Base-by-base conservation (phyloP, 1,140 invertebrate genomes). In the Scylla paramamosain region DNA sequence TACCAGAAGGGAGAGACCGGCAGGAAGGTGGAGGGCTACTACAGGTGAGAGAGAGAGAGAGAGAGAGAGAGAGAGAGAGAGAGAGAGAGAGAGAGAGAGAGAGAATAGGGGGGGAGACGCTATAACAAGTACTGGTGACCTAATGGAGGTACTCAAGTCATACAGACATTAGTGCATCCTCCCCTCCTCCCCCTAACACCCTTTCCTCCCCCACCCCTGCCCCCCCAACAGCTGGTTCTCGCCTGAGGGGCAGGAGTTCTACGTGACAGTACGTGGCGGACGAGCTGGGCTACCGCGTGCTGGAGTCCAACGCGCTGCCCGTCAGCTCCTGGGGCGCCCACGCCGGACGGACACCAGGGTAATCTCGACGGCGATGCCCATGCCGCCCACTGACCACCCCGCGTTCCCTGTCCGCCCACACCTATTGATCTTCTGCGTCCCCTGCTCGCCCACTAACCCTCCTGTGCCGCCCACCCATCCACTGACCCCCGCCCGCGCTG, bases 221-320 rank as follows among this genome's bases (percentile, higher is more conserved):
- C 0, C 31, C 20, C 29, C 52, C n/a, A 39, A 39, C 91, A 92
- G 83, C 46, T 93, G 92, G 92, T 59, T 46, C 32, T 86, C 93
- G 2, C 95, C 95, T 16, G 95, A 96, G 46, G 95, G 95, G 4
- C 28, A 92, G 0, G 95, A 96, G 59, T 92, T 52, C 29, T 90
- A 92, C 89, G 93, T 96, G 48, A 92, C n/a, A 92, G 87, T 96
- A 96, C 89, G 52, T 96, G 39, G 95, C 95, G 8, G 95, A 96
- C 90, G 77, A 96, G 14, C 25, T 31, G 25, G 95, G 95, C 1
- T 96, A 94, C 93, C 82, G 93, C 14, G 82, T 96, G 77, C 8
- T 96, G 4, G 83, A 93, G 4, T 29, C 32, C 93, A 83, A 94
- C 84, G 95, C 93, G 12, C 82, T 96, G 10, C 95, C 93, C n/a